A percentile compares a stretch with the other conserved stretches of the same genome.
Evolutionary conservation across 2,888 invertebrate species (phyloP).

Genomic region (Bellardia pandia): DNA sequence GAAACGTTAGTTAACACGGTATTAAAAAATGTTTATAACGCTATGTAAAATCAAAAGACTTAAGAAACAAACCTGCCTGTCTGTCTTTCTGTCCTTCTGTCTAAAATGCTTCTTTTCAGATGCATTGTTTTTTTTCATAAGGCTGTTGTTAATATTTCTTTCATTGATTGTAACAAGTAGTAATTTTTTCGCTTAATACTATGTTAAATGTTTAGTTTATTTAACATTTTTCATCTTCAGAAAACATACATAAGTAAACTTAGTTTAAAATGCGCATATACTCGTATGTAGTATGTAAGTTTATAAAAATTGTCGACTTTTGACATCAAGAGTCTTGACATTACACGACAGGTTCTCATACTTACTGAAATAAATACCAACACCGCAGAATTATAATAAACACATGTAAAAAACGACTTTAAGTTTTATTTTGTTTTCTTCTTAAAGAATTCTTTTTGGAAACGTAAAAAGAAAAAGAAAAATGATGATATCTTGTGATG

Average conservation of each 20-base stretch:
- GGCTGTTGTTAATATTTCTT: background rate
- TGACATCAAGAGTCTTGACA: constrained; percentile 68
- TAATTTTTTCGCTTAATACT: constrained; percentile 57
- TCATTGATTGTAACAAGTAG: constrained; percentile 58
- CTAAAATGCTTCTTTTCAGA: background rate
- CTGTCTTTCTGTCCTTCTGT: constrained; percentile 24
- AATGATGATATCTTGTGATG: constrained; percentile 68
- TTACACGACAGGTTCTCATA: constrained; percentile 70
- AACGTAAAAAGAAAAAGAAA: background rate
- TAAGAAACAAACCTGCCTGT: constrained; percentile 59
- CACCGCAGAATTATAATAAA: constrained; percentile 59
- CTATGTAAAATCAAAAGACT: constrained; percentile 43
- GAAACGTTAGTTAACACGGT: constrained; percentile 42
- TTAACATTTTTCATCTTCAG: constrained; percentile 15
- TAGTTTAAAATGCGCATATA: background rate
- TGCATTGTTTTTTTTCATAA: constrained; percentile 15
- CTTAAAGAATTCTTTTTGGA: background rate
- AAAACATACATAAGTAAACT: background rate
- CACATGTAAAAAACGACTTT: constrained; percentile 20
- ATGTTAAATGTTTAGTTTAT: constrained; percentile 18
- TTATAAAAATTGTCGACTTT: constrained; percentile 52
- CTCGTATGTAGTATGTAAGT: background rate
- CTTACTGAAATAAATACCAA: constrained; percentile 58
- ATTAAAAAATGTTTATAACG: constrained; percentile 35
- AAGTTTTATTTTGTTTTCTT: background rate